Conservation (phyloP, 1,140 invertebrate genomes). For the Nomia melanderi region DNA sequence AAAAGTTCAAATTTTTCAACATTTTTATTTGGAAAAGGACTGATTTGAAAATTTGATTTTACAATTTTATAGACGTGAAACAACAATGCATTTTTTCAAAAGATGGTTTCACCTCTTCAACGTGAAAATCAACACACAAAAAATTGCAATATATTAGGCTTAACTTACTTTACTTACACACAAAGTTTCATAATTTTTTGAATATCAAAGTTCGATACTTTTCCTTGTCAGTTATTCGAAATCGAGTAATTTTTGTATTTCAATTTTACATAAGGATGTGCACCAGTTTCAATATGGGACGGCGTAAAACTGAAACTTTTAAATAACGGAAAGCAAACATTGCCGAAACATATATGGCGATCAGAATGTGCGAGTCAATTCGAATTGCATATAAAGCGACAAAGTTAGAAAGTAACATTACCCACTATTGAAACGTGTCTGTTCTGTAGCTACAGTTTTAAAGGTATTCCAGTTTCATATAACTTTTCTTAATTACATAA, state of each 20-base stretch:
- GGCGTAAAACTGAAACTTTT: neutral
- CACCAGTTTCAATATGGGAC: neutral
- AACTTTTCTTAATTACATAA: neutral
- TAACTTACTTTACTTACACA: too few species aligned
- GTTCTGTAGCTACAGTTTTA: neutral
- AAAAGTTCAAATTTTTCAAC: too few species aligned
- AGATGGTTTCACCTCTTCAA: too few species aligned
- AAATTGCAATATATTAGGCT: too few species aligned
- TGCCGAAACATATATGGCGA: neutral
- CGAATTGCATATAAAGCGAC: conserved; percentile 1
- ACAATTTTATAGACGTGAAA: too few species aligned
- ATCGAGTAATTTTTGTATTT: neutral
- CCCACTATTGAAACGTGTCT: neutral
- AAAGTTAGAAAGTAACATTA: conserved; percentile 2
- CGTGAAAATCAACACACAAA: too few species aligned
- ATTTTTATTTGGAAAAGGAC: too few species aligned
- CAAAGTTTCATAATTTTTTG: too few species aligned
- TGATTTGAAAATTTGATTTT: too few species aligned
- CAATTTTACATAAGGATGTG: neutral
- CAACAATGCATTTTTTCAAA: too few species aligned
- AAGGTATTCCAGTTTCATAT: neutral
- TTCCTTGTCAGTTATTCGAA: too few species aligned
- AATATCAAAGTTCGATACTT: too few species aligned
- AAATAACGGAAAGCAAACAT: neutral
- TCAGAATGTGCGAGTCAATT: neutral